Base-by-base conservation (phyloP, 2,888 invertebrate species). In the Pegoplata infirma region DNA sequence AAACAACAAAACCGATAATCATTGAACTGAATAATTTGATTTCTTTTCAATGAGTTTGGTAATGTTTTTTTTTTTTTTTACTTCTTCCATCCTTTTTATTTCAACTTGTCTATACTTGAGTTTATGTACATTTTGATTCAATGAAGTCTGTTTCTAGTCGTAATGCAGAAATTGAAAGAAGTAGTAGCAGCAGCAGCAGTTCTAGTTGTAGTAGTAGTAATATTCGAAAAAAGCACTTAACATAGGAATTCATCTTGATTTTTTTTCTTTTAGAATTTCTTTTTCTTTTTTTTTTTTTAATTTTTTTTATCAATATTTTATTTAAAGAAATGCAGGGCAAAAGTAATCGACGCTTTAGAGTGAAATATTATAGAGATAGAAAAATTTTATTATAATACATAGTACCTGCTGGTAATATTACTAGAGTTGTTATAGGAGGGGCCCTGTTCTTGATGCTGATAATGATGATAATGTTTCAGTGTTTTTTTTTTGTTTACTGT, bases 21-120 rank as follows among this genome's bases (percentile, higher is more conserved):
- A 87, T 82, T 86, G 88, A 88, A 83, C 86, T 86, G 85, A 85
- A 84, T 88, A 86, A 88, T 88, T 88, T 86, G 85, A 88, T 88
- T 87, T 86, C 84, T 84, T 84, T 82, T 82, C 83, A 82, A 83
- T 82, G 82, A 79, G 67, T 79, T 63, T 56, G 68, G 49, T 58
- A 69, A 63, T 40, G 32, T 63, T 63, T 75, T 25, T 19, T 36
- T 49, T 19, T 25, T 40, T 44, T 8, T 12, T 21, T 14, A 0
- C 8, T 32, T 32, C 14, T 47, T 16, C 6, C 16, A 16, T 44
- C 19, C n/a, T 10, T 59, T 51, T 25, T 16, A 51, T 58, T 47
- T 75, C 21, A 44, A 56, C 25, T 58, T 68, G 68, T 66, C 28
- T 44, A 21, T 36, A 61, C 6, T 53, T n/a, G 36, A 66, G 40